A percentile compares a stretch with the other conserved stretches of the same genome.
Conservation (phyloP, 64 coral and sea anemone genomes). For the Astreopora myriophthalma region DNA sequence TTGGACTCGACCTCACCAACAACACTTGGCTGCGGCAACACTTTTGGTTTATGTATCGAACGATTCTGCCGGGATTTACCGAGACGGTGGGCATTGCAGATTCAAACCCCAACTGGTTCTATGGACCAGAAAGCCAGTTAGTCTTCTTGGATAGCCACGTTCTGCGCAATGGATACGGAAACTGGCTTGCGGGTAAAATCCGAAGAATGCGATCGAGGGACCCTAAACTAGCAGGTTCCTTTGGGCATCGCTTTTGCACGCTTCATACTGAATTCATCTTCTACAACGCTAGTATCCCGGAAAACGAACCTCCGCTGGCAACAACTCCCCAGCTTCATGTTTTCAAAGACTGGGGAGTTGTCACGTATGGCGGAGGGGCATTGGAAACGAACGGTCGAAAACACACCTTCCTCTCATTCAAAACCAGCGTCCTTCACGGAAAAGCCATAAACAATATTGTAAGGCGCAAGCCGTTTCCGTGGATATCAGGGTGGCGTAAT, state of each 20-base stretch:
- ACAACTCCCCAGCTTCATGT: slow-evolving; percentile 25
- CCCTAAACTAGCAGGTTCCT: background rate
- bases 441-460: slow-evolving; percentile 41
- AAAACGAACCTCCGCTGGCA: slow-evolving; percentile 16
- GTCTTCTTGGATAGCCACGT: slow-evolving; percentile 86
- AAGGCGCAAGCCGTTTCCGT: background rate
- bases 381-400: background rate
- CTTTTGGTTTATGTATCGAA: slow-evolving; percentile 84
- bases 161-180: slow-evolving; percentile 74
- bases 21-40: slow-evolving; percentile 79
- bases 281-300: slow-evolving; percentile 68
- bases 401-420: slow-evolving; percentile 47
- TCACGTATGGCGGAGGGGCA: slow-evolving; percentile 5
- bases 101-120: slow-evolving; percentile 86
- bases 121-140: slow-evolving; percentile 87
- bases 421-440: slow-evolving; percentile 61
- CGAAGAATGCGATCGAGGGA: background rate
- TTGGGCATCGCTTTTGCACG: slow-evolving; percentile 37
- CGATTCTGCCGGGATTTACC: slow-evolving; percentile 80
- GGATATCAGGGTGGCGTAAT: slow-evolving; percentile 36
- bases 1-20: slow-evolving; percentile 44
- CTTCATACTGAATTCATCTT: slow-evolving; percentile 90
- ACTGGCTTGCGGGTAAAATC: slow-evolving; percentile 81
- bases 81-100: slow-evolving; percentile 83
- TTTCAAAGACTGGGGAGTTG: slow-evolving; percentile 72